Percentiles rank a stretch among this genome's conserved stretches.
phyloP scores from a whole-genome alignment of 2,113 vertebrate genomes.

The Xerus inauris region DNA sequence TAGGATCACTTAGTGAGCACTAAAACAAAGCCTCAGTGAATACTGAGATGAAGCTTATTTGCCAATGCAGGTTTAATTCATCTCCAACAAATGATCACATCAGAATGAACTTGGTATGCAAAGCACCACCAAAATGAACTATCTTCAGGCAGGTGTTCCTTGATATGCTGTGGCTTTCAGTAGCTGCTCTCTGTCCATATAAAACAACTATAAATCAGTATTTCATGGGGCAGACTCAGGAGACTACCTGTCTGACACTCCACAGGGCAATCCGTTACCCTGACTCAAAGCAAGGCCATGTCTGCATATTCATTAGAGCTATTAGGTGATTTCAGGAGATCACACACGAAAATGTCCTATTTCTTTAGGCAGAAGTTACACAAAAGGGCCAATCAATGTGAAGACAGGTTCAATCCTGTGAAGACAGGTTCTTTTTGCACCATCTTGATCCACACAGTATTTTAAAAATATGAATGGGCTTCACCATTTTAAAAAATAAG shows the following conservation, averaged over 20 bases:
- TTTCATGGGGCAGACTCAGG: not conserved
- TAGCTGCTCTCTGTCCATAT: not conserved
- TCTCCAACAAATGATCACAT: not conserved
- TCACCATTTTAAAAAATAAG: not conserved
- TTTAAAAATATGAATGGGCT: constrained; percentile 18
- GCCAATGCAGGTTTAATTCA: not conserved
- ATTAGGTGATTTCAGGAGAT: not conserved
- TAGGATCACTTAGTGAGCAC: not conserved
- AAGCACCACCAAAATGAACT: not conserved
- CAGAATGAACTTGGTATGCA: not conserved
- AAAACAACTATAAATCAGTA: not conserved
- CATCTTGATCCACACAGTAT: not conserved
- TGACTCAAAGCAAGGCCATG: not conserved
- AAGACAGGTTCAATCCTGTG: not conserved
- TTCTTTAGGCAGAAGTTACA: not conserved
- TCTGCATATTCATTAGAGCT: not conserved
- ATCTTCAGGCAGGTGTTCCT: not conserved
- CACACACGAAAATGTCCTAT: not conserved
- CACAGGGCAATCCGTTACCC: not conserved
- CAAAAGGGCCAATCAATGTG: not conserved
- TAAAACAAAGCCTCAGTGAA: not conserved
- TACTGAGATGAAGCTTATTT: not conserved
- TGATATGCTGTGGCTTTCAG: not conserved
- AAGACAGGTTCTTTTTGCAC: not conserved
- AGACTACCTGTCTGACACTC: not conserved